These are phyloP conservation scores for Pterostichus niger DNA, from an alignment of 2,888 invertebrate species.

Conservation along the genomic window DNA sequence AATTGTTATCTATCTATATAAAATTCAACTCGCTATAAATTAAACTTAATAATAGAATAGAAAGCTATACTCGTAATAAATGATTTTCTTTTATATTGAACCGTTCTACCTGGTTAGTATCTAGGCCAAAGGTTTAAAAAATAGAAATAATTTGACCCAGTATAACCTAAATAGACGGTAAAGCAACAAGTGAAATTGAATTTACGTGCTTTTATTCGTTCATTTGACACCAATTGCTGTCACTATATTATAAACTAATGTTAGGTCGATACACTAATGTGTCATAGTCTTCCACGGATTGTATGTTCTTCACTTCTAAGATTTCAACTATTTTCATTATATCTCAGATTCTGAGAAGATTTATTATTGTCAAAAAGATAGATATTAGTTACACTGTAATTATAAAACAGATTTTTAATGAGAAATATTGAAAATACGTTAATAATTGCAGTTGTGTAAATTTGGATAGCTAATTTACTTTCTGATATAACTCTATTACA, in stretches of 20 bases:
- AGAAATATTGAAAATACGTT: no score
- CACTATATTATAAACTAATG: not conserved
- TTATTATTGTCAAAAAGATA: slow-evolving; percentile 1
- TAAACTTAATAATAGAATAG: slow-evolving; percentile 1
- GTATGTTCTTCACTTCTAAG: no score
- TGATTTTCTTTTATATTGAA: slow-evolving; percentile 21
- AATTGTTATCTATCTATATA: no score
- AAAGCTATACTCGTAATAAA: slow-evolving; percentile 33
- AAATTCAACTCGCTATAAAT: no score
- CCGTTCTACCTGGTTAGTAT: slow-evolving; percentile 26
- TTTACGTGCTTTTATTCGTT: not conserved
- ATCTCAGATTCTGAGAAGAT: slow-evolving; percentile 9
- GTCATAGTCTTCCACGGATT: slow-evolving; percentile 11
- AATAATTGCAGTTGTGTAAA: no score
- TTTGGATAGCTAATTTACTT: no score
- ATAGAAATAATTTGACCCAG: slow-evolving; percentile 29
- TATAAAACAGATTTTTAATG: slow-evolving; percentile 10
- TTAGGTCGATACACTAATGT: slow-evolving; percentile 15
- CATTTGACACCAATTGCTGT: slow-evolving; percentile 12
- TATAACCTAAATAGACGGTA: slow-evolving; percentile 26
- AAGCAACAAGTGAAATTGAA: slow-evolving; percentile 38
- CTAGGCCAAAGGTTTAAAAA: slow-evolving; percentile 36
- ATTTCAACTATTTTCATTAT: slow-evolving; percentile 12
- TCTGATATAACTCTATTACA: no score
- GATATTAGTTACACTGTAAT: not conserved